Conservation (phyloP, 37 sponge, comb jelly and placozoan species). For the Aplysina aerophoba region DNA sequence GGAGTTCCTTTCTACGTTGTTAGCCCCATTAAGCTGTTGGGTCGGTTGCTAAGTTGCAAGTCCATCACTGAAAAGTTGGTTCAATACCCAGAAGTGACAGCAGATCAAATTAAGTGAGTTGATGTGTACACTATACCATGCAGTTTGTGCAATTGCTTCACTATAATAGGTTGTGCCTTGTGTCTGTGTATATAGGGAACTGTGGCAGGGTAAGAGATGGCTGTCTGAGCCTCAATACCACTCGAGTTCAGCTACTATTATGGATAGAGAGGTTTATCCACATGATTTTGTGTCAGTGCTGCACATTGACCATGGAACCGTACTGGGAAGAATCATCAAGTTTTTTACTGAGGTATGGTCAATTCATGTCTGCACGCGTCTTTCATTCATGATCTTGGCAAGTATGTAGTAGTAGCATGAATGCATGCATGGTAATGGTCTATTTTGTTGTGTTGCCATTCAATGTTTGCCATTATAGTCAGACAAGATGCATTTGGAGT, state of each 20-base stretch:
- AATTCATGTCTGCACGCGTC: too few relatives aligned
- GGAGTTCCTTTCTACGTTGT: background rate
- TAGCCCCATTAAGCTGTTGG: background rate
- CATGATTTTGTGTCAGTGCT: background rate
- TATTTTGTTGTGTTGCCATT: background rate
- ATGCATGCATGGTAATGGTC: too few relatives aligned
- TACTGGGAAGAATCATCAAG: background rate
- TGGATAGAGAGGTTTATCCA: background rate
- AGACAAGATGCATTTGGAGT: background rate
- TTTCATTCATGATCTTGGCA: too few relatives aligned
- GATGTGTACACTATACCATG: too few relatives aligned
- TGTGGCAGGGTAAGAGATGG: conserved; percentile 18
- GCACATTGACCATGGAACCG: background rate
- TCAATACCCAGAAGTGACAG: background rate
- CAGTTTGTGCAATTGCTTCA: too few relatives aligned
- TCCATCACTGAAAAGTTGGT: background rate
- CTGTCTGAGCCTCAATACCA: background rate
- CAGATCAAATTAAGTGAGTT: background rate
- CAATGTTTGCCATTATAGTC: background rate
- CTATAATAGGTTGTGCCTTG: too few relatives aligned
- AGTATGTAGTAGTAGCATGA: too few relatives aligned
- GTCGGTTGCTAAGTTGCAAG: background rate
- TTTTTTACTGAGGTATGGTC: background rate
- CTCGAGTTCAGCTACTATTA: background rate
- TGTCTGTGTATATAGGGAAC: too few relatives aligned